Evolutionary conservation across 2,113 vertebrate genomes (phyloP).

Genomic region (Abramis brama): DNA sequence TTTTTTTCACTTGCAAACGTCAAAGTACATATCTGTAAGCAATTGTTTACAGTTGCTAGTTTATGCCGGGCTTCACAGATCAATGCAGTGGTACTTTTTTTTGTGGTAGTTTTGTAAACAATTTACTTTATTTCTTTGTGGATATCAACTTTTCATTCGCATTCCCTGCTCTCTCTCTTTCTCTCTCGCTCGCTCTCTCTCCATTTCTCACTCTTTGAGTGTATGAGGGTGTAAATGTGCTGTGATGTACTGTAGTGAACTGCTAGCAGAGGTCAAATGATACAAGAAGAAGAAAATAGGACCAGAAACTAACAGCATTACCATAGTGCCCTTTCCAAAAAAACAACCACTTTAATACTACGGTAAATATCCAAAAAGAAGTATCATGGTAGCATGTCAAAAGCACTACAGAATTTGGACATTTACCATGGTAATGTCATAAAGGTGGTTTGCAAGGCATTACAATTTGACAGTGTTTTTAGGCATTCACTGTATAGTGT

Average conservation of each 20-base stretch:
- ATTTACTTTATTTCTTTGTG: not conserved
- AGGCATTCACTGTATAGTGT: not conserved
- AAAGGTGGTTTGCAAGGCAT: not conserved
- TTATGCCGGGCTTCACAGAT: not conserved
- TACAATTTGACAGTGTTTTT: not conserved
- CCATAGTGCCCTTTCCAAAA: not conserved
- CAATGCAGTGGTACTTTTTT: not conserved
- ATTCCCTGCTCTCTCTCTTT: not conserved
- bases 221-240: slow-evolving; percentile 3
- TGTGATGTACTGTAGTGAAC: not conserved
- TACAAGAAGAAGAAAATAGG: not conserved
- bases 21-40: slow-evolving; percentile 4
- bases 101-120: slow-evolving; percentile 5
- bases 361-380: not conserved
- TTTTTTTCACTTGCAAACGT: slow-evolving; percentile 17
- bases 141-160: slow-evolving; percentile 9
- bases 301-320: not conserved
- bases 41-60: slow-evolving; percentile 1
- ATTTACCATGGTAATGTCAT: not conserved
- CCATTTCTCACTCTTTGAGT: not conserved
- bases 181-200: not conserved
- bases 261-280: not conserved
- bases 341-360: not conserved
- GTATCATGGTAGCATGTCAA: not conserved
- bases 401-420: not conserved